Conservation (phyloP, 2,797 vertebrate genomes). For the Nyctibius grandis region DNA sequence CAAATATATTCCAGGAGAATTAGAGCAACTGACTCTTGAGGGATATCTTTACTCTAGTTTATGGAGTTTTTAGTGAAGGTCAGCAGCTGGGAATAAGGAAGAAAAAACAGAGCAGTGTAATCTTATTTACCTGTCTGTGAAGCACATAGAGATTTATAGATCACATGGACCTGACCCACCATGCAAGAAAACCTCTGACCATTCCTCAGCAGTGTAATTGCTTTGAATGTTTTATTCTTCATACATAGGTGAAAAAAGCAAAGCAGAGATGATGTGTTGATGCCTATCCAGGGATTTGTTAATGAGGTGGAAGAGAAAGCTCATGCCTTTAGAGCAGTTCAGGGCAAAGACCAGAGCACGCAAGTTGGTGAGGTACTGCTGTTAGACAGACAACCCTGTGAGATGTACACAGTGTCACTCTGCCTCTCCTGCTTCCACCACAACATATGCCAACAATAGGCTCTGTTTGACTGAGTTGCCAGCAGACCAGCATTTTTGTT, state of each 20-base stretch:
- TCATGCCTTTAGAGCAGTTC: not conserved
- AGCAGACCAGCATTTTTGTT: not conserved
- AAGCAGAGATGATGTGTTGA: not conserved
- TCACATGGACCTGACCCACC: not conserved
- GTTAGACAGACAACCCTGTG: not conserved
- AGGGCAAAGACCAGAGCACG: not conserved
- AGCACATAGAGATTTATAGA: not conserved
- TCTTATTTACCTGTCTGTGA: not conserved
- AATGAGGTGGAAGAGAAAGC: not conserved
- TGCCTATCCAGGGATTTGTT: not conserved
- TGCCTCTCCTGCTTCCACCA: not conserved
- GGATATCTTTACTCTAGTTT: not conserved
- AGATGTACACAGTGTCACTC: not conserved
- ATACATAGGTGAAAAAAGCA: not conserved
- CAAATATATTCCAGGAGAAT: not conserved
- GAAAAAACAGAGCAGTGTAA: not conserved
- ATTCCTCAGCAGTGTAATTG: not conserved
- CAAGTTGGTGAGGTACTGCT: not conserved
- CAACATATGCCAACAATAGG: not conserved
- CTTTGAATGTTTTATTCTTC: not conserved
- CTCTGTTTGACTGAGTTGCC: not conserved
- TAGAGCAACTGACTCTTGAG: not conserved
- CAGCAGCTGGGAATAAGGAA: not conserved
- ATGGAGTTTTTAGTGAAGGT: not conserved
- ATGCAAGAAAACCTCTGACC: not conserved